A percentile compares a stretch with the other conserved stretches of the same genome.
These are phyloP conservation scores for Fukomys damarensis DNA, from an alignment of 2,113 vertebrate genomes.

Conservation along the genomic window DNA sequence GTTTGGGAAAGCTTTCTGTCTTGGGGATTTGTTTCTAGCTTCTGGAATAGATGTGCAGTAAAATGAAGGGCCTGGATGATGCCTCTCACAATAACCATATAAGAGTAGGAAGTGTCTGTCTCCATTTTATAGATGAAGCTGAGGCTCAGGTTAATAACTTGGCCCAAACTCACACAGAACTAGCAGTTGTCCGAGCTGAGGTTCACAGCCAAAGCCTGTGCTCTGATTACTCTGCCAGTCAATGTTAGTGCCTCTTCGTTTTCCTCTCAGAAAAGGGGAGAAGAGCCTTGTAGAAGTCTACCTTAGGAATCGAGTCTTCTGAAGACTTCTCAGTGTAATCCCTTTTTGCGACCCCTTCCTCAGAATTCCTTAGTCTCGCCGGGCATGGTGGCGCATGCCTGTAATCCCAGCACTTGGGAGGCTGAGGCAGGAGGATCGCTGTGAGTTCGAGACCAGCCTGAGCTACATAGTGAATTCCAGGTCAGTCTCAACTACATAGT, in stretches of 20 bases:
- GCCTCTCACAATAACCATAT: neutral
- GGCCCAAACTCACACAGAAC: neutral
- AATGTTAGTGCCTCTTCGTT: neutral
- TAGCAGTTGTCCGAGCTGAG: neutral
- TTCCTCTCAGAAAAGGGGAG: neutral
- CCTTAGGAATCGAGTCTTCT: neutral
- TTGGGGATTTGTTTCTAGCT: constrained; percentile 21
- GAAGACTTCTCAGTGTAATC: neutral
- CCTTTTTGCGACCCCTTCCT: neutral
- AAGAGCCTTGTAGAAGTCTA: constrained; percentile 7
- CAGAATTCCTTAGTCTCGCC: neutral
- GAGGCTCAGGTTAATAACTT: neutral
- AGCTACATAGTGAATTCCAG: no score
- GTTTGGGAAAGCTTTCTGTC: neutral
- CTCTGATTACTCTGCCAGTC: neutral
- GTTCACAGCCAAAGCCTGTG: neutral
- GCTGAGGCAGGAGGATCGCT: no score
- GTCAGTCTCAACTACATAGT: no score
- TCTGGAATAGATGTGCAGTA: neutral
- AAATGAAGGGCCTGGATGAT: neutral
- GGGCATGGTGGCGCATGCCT: no score
- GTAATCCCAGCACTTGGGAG: no score
- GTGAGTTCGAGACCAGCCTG: no score
- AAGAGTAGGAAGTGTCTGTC: neutral
- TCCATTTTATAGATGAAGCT: neutral